Evolutionary conservation across 2,797 vertebrate genomes (phyloP), one percentile per base, ranked within the genome.

Genomic region (Mionectes olivaceus): DNA sequence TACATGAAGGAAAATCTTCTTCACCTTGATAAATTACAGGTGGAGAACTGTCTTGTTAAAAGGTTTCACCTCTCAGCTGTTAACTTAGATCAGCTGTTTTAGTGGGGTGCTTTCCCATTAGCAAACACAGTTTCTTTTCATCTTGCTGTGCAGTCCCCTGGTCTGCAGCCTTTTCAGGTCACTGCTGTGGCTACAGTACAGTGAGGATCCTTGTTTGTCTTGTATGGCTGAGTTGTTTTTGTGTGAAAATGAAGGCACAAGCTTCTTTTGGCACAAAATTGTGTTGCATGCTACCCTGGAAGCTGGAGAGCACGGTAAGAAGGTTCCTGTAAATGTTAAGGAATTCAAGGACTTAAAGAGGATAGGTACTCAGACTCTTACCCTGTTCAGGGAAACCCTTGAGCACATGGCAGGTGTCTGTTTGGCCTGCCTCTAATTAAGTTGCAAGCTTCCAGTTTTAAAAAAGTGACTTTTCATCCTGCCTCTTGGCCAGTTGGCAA

Each of bases 391-490:
- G 37, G 33, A 86, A 56, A 17, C 15, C 7, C 22, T 56, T 81
- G 32, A 41, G 14, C 5, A 3, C 0, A 0, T 84, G 50, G 8
- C 9, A 9, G 22, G 16, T 64, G 69, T 43, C 49, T 61, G 11
- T 82, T 78, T 73, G n/a, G 8, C n/a, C 46, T 39, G 6, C 37
- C 5, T 6, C 8, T 78, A 49, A 24, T 28, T 86, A 78, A n/a
- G 23, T 41, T 71, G 21, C 43, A 73, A 27, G 37, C 27, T 87
- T 76, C 43, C 75, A 33, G 65, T 60, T 81, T 57, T 44, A 68
- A 64, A 90, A 14, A 9, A 43, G 18, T 7, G 3, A 8, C 2
- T n/a, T 35, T n/a, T 4, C 0, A 0, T 67, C 24, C 46, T n/a
- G 4, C 13, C 17, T 61, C 73, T 55, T 92, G 25, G n/a, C 35